A percentile compares a stretch with the other conserved stretches of the same genome.
These are phyloP conservation scores for Endotricha flammealis DNA, from an alignment of 2,888 invertebrate genomes.

Conservation along the genomic window DNA sequence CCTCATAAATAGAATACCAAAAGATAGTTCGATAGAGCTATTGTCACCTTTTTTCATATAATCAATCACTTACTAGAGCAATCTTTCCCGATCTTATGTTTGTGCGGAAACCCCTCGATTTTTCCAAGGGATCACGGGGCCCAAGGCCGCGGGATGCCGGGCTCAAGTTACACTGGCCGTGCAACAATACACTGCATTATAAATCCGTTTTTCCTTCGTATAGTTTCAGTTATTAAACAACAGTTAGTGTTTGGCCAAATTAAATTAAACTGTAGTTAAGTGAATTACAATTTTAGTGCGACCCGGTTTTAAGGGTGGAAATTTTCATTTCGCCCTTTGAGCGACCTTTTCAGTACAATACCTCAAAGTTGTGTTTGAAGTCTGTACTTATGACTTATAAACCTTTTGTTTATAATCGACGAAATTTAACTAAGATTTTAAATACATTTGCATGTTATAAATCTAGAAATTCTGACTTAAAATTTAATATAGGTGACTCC, in stretches of 20 bases:
- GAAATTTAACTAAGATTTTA: no score
- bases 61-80: not conserved
- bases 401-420: no score
- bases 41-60: no score
- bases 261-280: slow-evolving; percentile 10
- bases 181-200: slow-evolving; percentile 2
- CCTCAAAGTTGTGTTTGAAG: no score
- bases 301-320: not conserved
- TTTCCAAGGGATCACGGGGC: not conserved
- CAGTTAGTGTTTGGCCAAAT: slow-evolving; percentile 10
- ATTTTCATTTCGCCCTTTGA: not conserved
- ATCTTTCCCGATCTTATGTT: not conserved
- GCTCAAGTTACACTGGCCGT: not conserved
- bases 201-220: slow-evolving; percentile 8
- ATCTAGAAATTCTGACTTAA: no score
- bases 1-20: no score
- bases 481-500: no score
- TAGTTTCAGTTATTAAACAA: slow-evolving; percentile 11
- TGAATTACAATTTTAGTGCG: slow-evolving; percentile 4
- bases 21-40: no score
- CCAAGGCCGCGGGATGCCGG: not conserved
- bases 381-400: no score
- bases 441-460: no score
- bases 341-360: no score
- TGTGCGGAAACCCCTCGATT: not conserved